phyloP scores from a whole-genome alignment of 1,140 invertebrate genomes.

The Sinonovacula constricta region DNA sequence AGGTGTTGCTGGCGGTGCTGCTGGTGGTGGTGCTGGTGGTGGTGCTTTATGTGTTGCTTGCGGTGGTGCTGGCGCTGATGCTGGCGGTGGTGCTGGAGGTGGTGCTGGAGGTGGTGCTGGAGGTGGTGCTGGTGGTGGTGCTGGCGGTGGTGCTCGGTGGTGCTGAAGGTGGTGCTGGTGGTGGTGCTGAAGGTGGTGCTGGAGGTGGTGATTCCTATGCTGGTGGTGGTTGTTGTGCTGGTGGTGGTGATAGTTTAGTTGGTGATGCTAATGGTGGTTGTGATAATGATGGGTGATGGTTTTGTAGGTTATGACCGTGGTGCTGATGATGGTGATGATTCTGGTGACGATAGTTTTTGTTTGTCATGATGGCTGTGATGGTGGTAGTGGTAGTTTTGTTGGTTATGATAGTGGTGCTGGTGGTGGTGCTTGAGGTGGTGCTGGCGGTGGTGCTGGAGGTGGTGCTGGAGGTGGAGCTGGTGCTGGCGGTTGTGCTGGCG shows the following conservation, averaged over 20 bases:
- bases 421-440: conserved; percentile 7
- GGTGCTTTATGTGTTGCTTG: not conserved
- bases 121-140: conserved; percentile 4
- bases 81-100: conserved; percentile 9
- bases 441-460: conserved; percentile 9
- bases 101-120: conserved; percentile 7
- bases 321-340: conserved; percentile 16
- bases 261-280: conserved; percentile 4
- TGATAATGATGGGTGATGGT: too few species aligned
- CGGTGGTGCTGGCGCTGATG: not conserved
- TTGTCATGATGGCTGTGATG: too few species aligned
- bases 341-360: conserved; percentile 3
- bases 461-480: conserved; percentile 4
- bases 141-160: conserved; percentile 1
- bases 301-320: too few species aligned
- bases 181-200: conserved; percentile 14
- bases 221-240: conserved; percentile 8
- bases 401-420: conserved; percentile 1
- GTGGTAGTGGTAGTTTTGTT: conserved; percentile 1
- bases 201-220: not conserved
- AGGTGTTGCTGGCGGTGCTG: too few species aligned
- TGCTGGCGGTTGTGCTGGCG: conserved; percentile 1
- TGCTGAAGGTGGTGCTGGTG: conserved; percentile 2
- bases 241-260: conserved; percentile 2
- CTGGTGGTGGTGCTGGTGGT: conserved; percentile 4